These are phyloP conservation scores for Lagocephalus sceleratus DNA, from an alignment of 2,797 vertebrate genomes.

Conservation along the genomic window DNA sequence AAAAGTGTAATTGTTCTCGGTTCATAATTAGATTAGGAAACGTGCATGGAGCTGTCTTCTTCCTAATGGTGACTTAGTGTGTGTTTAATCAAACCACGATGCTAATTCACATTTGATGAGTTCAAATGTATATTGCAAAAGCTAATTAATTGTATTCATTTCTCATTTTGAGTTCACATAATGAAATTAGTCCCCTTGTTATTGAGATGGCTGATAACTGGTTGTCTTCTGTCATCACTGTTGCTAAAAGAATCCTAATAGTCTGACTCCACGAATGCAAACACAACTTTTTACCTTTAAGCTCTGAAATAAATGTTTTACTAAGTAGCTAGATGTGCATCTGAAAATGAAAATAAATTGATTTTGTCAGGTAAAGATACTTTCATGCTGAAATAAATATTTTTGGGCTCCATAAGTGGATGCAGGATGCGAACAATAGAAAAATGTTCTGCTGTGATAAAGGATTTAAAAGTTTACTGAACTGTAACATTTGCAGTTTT, in stretches of 20 bases:
- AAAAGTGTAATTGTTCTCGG: conserved; percentile 22
- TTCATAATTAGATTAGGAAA: conserved; percentile 45
- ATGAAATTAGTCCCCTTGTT: conserved; percentile 44
- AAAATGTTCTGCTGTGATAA: too few species aligned
- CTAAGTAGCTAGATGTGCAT: too few species aligned
- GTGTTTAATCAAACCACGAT: conserved; percentile 48
- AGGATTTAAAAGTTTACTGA: too few species aligned
- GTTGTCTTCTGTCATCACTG: conserved; percentile 27
- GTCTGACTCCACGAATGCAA: conserved; percentile 9
- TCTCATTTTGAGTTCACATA: conserved; percentile 28
- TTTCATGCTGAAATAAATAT: too few species aligned
- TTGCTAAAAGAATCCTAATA: conserved; percentile 16
- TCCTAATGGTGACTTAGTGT: conserved; percentile 34
- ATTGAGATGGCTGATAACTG: conserved; percentile 40
- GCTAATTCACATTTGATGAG: conserved; percentile 54
- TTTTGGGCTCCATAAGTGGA: too few species aligned
- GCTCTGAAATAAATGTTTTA: too few species aligned
- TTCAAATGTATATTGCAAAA: conserved; percentile 43
- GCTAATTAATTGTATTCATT: conserved; percentile 49
- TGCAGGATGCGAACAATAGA: too few species aligned
- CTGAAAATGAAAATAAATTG: too few species aligned
- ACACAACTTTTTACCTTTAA: neutral
- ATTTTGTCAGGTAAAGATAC: too few species aligned
- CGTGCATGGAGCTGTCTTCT: conserved; percentile 28
- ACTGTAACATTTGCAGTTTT: too few species aligned